Evolutionary conservation across 2,888 invertebrate genomes (phyloP), one percentile per base, ranked within the genome.

Genomic region (Dilophus febrilis): DNA sequence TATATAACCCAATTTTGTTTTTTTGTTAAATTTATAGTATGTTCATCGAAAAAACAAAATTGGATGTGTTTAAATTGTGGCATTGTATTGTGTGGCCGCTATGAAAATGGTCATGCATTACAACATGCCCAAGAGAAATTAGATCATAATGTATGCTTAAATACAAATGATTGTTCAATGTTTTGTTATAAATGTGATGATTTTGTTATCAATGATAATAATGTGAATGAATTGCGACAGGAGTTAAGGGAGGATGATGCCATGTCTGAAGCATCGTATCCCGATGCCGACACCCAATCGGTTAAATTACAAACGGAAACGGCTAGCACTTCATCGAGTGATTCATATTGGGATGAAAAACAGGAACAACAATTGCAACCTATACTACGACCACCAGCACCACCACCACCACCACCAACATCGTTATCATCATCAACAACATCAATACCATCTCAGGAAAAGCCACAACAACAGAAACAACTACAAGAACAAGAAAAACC

Each of bases 151-250:
- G 67, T 85, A 34, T 80, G 81, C 56, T 77, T 86, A 62, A 82
- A 83, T 57, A 80, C 78, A 60, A 72, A 77, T 53, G 74, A 67
- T 50, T 72, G 71, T 51, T 74, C 80, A 38, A 77, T 81, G 49
- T 85, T 72, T 61, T 85, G 85, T 29, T 83, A 83, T 56, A 68
- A 69, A 56, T 84, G 84, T 65, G 81, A 84, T 61, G 83, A 83
- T 51, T 83, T 77, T 66, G 73, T 81, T 39, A 71, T 73, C 49
- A 80, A 81, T 60, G 81, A 82, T 55, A 6, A 4, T 4, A 22
- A 4, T 6, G 22, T 22, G 8, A 22, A 69, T 50, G 69, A 68
- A 58, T 61, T 75, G 52, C 66, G 76, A 33, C 67, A 67, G 55
- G 58, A 57, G 53, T 56, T 69, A 48, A 66, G 54, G 45, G 57